A percentile compares a stretch with the other conserved stretches of the same genome.
Evolutionary conservation across 2,113 vertebrate genomes (phyloP).

Genomic region (Dromiciops gliroides): DNA sequence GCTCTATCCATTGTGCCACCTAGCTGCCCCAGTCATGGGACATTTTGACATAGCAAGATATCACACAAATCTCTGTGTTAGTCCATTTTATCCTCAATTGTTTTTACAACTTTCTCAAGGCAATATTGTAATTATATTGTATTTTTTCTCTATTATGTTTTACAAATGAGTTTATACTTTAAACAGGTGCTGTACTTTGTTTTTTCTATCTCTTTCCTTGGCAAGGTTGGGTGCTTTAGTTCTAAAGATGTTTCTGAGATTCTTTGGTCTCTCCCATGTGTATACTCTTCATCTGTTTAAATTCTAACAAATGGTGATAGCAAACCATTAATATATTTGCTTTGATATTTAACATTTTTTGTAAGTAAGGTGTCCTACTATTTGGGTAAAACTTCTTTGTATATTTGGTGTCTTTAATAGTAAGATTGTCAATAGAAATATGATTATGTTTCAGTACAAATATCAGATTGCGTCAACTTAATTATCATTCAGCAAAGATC

Average conservation of each 20-base stretch:
- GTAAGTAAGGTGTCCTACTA: too few relatives aligned
- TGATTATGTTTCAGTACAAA: neutral
- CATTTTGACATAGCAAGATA: neutral
- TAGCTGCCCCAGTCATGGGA: too few relatives aligned
- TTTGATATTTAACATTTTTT: neutral
- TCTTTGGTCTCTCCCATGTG: neutral
- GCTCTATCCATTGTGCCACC: too few relatives aligned
- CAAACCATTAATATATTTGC: neutral
- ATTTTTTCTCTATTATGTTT: neutral
- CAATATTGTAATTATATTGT: neutral
- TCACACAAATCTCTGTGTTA: neutral
- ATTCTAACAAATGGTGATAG: neutral
- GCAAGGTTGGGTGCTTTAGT: too few relatives aligned
- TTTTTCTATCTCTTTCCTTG: too few relatives aligned
- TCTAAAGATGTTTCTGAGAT: too few relatives aligned
- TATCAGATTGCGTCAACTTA: neutral
- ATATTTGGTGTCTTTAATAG: neutral
- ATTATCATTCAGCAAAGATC: neutral
- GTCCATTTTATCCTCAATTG: neutral
- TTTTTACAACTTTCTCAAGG: neutral
- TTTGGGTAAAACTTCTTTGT: neutral
- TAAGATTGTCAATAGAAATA: neutral
- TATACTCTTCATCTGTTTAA: neutral
- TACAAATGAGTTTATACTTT: neutral
- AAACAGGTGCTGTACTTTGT: neutral